Percentiles rank a stretch among this genome's conserved stretches.
These are phyloP conservation scores for Phocides pigmalion DNA, from an alignment of 1,140 invertebrate genomes.

Conservation along the genomic window DNA sequence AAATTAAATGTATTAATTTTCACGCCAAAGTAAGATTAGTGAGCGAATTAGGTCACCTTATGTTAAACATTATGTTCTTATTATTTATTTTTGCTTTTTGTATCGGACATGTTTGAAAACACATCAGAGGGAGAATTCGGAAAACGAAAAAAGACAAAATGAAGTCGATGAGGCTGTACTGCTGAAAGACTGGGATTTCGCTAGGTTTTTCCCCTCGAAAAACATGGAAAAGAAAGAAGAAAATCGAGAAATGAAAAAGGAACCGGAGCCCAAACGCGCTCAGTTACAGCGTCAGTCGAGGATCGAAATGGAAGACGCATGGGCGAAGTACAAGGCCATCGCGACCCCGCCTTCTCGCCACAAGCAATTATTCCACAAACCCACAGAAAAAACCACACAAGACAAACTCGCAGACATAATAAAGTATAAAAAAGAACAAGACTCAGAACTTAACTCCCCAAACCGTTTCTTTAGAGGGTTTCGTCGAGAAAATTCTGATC, in stretches of 20 bases:
- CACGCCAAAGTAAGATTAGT: slow-evolving; percentile 82
- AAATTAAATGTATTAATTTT: slow-evolving; percentile 42
- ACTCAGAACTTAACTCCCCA: slow-evolving; percentile 87
- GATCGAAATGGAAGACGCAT: slow-evolving; percentile 75
- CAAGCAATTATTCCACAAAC: slow-evolving; percentile 71
- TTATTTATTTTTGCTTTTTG: slow-evolving; percentile 74
- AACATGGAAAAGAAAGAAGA: slow-evolving; percentile 63
- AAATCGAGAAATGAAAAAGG: slow-evolving; percentile 70
- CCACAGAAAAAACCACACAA: slow-evolving; percentile 63
- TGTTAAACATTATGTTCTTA: slow-evolving; percentile 42
- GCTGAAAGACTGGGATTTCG: slow-evolving; percentile 93
- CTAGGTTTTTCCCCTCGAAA: slow-evolving; percentile 89
- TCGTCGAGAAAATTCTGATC: slow-evolving; percentile 91
- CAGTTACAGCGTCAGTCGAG: slow-evolving; percentile 72
- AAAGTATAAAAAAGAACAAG: slow-evolving; percentile 85
- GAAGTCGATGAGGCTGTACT: slow-evolving; percentile 89
- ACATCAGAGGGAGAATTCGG: slow-evolving; percentile 72
- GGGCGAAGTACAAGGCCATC: slow-evolving; percentile 78
- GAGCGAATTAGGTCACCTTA: slow-evolving; percentile 54
- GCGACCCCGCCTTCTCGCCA: slow-evolving; percentile 73
- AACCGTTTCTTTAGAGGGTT: slow-evolving; percentile 90
- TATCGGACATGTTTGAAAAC: slow-evolving; percentile 71
- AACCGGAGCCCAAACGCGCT: slow-evolving; percentile 63
- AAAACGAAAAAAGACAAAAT: slow-evolving; percentile 74
- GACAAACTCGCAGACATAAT: slow-evolving; percentile 75